A percentile compares a stretch with the other conserved stretches of the same genome.
Conservation (phyloP, 2,888 invertebrate species). For the Nephrotoma flavescens region DNA sequence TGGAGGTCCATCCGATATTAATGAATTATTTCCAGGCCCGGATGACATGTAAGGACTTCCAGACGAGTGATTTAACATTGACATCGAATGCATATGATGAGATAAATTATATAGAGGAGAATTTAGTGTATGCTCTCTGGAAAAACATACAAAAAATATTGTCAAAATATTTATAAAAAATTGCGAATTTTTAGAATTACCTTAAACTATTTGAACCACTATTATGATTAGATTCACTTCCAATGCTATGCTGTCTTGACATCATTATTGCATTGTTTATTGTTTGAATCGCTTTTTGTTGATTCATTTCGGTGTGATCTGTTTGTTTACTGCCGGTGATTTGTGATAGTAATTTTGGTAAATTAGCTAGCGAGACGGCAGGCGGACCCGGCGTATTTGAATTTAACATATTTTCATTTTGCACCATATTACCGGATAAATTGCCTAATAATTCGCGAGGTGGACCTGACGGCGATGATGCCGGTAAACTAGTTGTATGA, state of each 20-base stretch:
- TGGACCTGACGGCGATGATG: constrained; percentile 11
- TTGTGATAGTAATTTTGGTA: constrained; percentile 37
- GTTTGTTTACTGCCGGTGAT: constrained; percentile 27
- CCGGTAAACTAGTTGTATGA: constrained; percentile 11
- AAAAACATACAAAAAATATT: background rate
- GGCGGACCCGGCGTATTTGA: constrained; percentile 30
- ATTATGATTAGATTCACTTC: constrained; percentile 5
- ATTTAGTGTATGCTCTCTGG: constrained; percentile 28
- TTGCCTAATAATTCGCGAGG: background rate
- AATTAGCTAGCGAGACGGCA: constrained; percentile 33
- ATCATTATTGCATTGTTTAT: constrained; percentile 32
- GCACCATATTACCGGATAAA: background rate
- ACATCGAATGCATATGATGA: constrained; percentile 26
- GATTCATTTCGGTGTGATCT: constrained; percentile 36
- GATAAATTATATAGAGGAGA: constrained; percentile 30
- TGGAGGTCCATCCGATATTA: constrained; percentile 44
- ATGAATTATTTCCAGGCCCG: constrained; percentile 11
- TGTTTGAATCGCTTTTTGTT: constrained; percentile 40
- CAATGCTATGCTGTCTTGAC: constrained; percentile 8
- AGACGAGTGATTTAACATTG: constrained; percentile 19
- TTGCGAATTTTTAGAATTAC: constrained; percentile 13
- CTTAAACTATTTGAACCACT: constrained; percentile 20
- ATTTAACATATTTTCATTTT: constrained; percentile 17
- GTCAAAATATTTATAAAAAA: constrained; percentile 7
- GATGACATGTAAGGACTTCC: constrained; percentile 15